phyloP scores from a whole-genome alignment of 2,113 vertebrate species.

The Phalacrocorax carbo region DNA sequence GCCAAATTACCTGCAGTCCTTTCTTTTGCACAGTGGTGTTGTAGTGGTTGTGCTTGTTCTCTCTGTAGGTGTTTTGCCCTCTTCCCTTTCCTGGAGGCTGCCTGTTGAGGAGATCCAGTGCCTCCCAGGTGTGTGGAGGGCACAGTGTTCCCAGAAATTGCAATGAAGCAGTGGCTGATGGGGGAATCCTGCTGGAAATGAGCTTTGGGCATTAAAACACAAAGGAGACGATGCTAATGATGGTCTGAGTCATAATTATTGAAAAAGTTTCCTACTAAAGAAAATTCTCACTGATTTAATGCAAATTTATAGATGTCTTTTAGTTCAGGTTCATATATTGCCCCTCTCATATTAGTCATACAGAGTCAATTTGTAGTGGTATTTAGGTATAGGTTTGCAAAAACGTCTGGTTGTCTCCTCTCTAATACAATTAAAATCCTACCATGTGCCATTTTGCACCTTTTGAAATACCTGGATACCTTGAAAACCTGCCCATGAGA shows the following conservation, averaged over 20 bases:
- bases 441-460: background rate
- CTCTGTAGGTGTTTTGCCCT: background rate
- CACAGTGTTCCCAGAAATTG: background rate
- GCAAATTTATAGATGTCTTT: background rate
- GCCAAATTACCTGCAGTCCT: background rate
- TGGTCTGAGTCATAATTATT: background rate
- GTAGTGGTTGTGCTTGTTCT: background rate
- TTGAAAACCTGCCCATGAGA: background rate
- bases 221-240: background rate
- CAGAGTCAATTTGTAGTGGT: background rate
- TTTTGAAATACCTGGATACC: background rate
- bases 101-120: background rate
- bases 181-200: background rate
- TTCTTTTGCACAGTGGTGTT: background rate
- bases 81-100: background rate
- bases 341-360: background rate
- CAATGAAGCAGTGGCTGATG: background rate
- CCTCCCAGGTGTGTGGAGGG: background rate
- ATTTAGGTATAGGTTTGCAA: background rate
- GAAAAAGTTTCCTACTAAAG: background rate
- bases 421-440: background rate
- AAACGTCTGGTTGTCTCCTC: accelerated
- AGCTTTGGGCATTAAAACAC: background rate
- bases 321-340: background rate
- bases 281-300: background rate